Percentiles rank a stretch among this genome's conserved stretches.
phyloP scores from a whole-genome alignment of 2,888 invertebrate species.

The Colostygia pectinataria region DNA sequence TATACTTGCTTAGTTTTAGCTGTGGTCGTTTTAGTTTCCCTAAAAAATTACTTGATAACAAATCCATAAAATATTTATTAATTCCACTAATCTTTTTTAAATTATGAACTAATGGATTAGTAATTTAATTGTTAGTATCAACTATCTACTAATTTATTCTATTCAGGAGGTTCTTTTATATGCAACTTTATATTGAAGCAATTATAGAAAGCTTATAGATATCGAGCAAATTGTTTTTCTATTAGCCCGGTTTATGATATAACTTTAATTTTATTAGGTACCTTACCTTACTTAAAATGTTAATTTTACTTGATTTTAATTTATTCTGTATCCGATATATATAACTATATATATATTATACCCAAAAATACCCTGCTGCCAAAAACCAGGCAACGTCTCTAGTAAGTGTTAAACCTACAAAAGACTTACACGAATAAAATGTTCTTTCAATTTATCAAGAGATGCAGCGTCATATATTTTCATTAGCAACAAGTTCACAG shows the following conservation, averaged over 20 bases:
- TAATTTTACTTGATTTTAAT: no score
- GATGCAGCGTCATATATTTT: conserved; percentile 58
- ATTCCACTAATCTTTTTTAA: background rate
- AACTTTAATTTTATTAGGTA: no score
- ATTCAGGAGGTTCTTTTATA: background rate
- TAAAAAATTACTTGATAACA: no score
- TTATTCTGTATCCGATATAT: no score
- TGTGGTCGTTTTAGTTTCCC: no score
- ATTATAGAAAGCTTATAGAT: conserved; percentile 4
- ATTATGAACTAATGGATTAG: background rate
- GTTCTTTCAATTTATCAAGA: conserved; percentile 35
- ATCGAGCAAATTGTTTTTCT: conserved; percentile 5
- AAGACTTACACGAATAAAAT: conserved; percentile 12
- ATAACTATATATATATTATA: no score
- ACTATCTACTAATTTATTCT: conserved; percentile 1
- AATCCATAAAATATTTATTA: no score
- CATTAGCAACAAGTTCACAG: conserved; percentile 51
- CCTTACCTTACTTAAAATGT: no score
- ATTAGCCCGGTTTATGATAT: conserved; percentile 12
- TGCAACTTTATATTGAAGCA: conserved; percentile 5
- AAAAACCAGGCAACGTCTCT: no score
- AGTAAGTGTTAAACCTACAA: no score
- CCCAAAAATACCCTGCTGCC: no score
- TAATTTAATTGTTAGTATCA: conserved; percentile 1
- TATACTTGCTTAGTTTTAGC: background rate